A percentile compares a stretch with the other conserved stretches of the same genome.
Evolutionary conservation across 2,888 invertebrate species (phyloP).

Genomic region (Morpho helenor): DNA sequence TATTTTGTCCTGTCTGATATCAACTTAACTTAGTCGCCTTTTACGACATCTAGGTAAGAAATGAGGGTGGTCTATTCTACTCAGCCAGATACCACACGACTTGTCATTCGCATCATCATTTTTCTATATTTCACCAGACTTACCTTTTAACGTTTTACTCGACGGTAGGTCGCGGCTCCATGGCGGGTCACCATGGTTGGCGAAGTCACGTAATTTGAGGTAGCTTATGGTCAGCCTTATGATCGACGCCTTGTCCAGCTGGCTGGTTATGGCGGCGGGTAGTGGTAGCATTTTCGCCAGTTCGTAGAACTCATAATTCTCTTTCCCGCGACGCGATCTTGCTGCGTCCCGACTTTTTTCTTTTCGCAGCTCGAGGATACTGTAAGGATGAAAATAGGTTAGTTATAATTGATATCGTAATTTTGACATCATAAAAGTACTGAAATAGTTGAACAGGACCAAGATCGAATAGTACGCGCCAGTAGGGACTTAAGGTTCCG

Average conservation of each 20-base stretch:
- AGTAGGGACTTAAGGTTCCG: no score
- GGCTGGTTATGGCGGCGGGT: constrained; percentile 94
- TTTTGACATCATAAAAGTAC: no score
- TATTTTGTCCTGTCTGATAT: no score
- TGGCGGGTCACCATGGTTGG: constrained; percentile 96
- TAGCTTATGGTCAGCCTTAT: constrained; percentile 97
- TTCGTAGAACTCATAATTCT: constrained; percentile 98
- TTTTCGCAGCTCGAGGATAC: constrained; percentile 95
- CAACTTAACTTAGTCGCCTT: no score
- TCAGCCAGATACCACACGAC: no score
- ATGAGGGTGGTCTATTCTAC: no score
- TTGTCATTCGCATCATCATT: no score
- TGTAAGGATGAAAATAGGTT: constrained; percentile 73
- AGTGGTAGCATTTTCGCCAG: constrained; percentile 96
- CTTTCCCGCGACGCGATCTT: constrained; percentile 93
- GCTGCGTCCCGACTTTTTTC: constrained; percentile 97
- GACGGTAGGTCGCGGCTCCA: constrained; percentile 92
- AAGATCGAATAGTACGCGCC: no score
- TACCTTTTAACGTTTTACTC: constrained; percentile 91
- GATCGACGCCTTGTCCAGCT: constrained; percentile 97
- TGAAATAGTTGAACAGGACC: no score
- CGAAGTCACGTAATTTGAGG: constrained; percentile 96
- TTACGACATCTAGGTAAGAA: no score
- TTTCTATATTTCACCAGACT: constrained; percentile 37
- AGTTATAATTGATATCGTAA: constrained; percentile 26